These are phyloP conservation scores for Andrena bucephala DNA, from an alignment of 2,888 invertebrate species.

Conservation along the genomic window DNA sequence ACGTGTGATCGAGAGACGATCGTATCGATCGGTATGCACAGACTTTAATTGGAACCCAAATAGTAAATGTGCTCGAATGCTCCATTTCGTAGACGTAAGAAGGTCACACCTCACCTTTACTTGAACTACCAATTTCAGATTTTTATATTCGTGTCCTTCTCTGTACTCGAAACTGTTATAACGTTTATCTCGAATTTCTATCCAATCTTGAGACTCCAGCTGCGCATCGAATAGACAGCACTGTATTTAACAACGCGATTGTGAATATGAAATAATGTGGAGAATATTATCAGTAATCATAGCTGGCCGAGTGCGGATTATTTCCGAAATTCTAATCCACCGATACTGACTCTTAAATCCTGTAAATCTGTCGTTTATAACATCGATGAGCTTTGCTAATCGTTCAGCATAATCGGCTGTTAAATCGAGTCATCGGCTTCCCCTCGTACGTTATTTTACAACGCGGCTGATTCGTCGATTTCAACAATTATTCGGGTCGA, in stretches of 20 bases:
- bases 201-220: too few species aligned
- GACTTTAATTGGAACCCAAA: too few species aligned
- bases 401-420: slow-evolving; percentile 61
- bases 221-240: neutral
- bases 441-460: slow-evolving; percentile 47
- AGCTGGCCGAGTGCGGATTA: slow-evolving; percentile 48
- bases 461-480: slow-evolving; percentile 47
- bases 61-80: too few species aligned
- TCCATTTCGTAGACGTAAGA: too few species aligned
- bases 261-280: slow-evolving; percentile 54
- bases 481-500: slow-evolving; percentile 16
- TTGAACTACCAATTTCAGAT: too few species aligned
- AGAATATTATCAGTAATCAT: slow-evolving; percentile 51
- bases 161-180: too few species aligned
- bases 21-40: neutral
- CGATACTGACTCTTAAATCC: slow-evolving; percentile 63
- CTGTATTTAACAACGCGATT: neutral
- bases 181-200: too few species aligned
- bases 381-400: slow-evolving; percentile 59
- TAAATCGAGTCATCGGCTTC: slow-evolving; percentile 45
- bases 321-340: slow-evolving; percentile 52
- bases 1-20: neutral
- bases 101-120: too few species aligned
- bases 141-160: too few species aligned
- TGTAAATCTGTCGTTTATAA: slow-evolving; percentile 64